Evolutionary conservation across 64 coral and sea anemone genomes (phyloP), one percentile per base, ranked within the genome.

Genomic region (Montipora sp.): DNA sequence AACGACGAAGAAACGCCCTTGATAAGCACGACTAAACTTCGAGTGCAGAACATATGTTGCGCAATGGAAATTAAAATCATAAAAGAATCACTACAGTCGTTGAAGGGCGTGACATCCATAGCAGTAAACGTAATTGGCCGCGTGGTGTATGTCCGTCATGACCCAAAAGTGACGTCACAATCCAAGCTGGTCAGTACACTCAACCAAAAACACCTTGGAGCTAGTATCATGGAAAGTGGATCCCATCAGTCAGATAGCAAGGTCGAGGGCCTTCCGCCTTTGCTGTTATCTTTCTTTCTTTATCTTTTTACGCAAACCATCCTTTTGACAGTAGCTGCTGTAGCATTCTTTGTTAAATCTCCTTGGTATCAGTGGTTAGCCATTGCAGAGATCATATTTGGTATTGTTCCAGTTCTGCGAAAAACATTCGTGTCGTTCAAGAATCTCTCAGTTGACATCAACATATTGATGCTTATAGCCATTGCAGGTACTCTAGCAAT

Each of bases 11-110:
- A 66, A 59, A 83, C 47, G 47, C 44, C 80, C 12, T 12, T 83
- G 27, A 14, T 83, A 16, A 58, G 77, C 7, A 98, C 97, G 12
- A 98, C 97, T 3, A 98, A 98, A 80, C 81, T 98, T 68, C 89
- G 97, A 84, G 94, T 98, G 2, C 97, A 98, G 63, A 98, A 98
- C 27, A 96, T 98, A n/a, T 98, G 97, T 18, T 98, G 97, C 55
- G 65, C 87, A 47, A 94, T 96, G 94, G 97, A 98, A 84, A 80
- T 83, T 21, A 69, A 89, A 44, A 71, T 98, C 12, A 94, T 98
- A 13, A 73, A 91, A 51, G 97, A 98, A 44, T 93, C 83, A 51
- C 70, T 98, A 15, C 76, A 84, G 8, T 83, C 94, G 50, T 66
- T 98, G 58, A 45, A 98, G 48, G 94, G 96, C 51, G 93, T 98